Percentiles rank a stretch among this genome's conserved stretches.
phyloP scores from a whole-genome alignment of 1,140 invertebrate genomes.

The Leptinotarsa texana region DNA sequence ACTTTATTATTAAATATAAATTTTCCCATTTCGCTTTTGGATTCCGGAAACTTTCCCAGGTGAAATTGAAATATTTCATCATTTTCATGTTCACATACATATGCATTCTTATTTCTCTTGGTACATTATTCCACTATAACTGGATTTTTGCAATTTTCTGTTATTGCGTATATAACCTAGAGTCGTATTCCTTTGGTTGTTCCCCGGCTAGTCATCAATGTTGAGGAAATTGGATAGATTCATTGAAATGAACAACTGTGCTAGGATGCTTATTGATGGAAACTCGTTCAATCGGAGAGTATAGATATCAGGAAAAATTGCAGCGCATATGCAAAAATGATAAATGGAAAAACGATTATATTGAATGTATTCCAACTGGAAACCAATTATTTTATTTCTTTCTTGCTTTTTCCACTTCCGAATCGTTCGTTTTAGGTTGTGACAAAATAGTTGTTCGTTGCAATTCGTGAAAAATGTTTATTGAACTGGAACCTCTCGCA shows the following conservation, averaged over 20 bases:
- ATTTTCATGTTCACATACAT: constrained; percentile 16
- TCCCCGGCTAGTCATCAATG: constrained; percentile 6
- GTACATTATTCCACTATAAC: constrained; percentile 22
- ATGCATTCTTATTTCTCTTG: constrained; percentile 17
- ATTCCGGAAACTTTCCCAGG: constrained; percentile 1
- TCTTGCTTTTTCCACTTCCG: too few species aligned
- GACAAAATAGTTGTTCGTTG: too few species aligned
- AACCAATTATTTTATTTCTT: too few species aligned
- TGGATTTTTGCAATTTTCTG: constrained; percentile 30
- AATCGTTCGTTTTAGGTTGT: too few species aligned
- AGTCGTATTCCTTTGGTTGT: constrained; percentile 3
- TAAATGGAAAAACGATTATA: too few species aligned
- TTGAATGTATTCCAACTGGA: too few species aligned
- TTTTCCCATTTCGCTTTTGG: constrained; percentile 13
- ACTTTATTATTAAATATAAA: constrained; percentile 23
- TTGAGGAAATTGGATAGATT: constrained; percentile 28
- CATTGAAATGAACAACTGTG: background rate
- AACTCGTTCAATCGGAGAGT: background rate
- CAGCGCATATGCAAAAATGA: background rate
- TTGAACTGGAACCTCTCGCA: too few species aligned
- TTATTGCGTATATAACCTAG: constrained; percentile 27
- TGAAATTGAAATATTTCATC: constrained; percentile 21
- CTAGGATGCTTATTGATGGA: background rate
- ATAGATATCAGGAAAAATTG: constrained; percentile 1
- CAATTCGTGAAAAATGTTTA: too few species aligned